A percentile compares a stretch with the other conserved stretches of the same genome.
Evolutionary conservation across 2,888 invertebrate species (phyloP).

Genomic region (Lycia hirtaria): DNA sequence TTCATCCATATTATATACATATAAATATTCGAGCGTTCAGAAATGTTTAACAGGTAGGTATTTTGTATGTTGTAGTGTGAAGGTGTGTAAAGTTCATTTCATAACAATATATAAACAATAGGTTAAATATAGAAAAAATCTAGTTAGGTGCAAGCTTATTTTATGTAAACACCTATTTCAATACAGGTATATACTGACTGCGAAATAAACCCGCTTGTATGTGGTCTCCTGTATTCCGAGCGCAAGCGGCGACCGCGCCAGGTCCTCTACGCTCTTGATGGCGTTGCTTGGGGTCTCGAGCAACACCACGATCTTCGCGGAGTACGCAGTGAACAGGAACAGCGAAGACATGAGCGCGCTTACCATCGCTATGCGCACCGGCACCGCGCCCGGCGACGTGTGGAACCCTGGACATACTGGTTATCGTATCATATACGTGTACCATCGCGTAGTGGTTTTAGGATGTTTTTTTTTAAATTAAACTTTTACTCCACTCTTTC

Average conservation of each 20-base stretch:
- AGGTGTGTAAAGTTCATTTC: too few species aligned
- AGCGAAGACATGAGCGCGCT: conserved; percentile 82
- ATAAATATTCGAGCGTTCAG: too few species aligned
- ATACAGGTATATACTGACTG: too few species aligned
- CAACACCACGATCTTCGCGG: conserved; percentile 88
- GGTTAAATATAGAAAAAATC: too few species aligned
- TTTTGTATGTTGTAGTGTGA: too few species aligned
- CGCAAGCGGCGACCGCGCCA: conserved; percentile 83
- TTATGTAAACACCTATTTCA: too few species aligned
- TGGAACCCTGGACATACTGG: conserved; percentile 68
- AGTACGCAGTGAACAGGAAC: conserved; percentile 87
- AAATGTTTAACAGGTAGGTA: too few species aligned
- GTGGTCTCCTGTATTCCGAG: conserved; percentile 86
- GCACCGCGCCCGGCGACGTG: conserved; percentile 72
- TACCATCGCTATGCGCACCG: conserved; percentile 84
- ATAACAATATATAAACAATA: too few species aligned
- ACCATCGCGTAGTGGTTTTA: too few species aligned
- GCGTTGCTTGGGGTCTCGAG: conserved; percentile 87
- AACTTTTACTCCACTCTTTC: neutral
- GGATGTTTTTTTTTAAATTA: too few species aligned
- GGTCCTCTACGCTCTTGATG: conserved; percentile 81
- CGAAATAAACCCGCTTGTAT: conserved; percentile 85
- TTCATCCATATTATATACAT: too few species aligned
- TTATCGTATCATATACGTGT: neutral
- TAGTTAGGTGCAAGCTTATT: too few species aligned